Evolutionary conservation across 2,113 vertebrate species (phyloP), one percentile per base, ranked within the genome.

Genomic region (Oceanites oceanicus): DNA sequence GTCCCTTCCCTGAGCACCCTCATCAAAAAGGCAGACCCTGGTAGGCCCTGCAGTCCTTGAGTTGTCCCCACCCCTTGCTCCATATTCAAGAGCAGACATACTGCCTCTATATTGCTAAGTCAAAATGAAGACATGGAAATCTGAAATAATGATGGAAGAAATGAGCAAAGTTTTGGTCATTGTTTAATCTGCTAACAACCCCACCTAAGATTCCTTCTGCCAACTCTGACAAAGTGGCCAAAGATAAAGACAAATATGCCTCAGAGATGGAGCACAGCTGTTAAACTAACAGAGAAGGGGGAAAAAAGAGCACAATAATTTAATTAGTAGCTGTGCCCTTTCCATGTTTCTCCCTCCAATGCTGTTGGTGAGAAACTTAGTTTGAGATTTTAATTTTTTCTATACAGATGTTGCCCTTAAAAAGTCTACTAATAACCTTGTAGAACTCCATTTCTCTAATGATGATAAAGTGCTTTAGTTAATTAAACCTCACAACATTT

Each of bases 131-230:
- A 90, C 96, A 97, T 97, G 96, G 96, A 97, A 96, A 96, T 97
- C 93, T 97, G 94, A 97, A 97, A 96, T 95, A 95, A 86, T 52
- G 77, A 94, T 96, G 96, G 97, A 97, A 98, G 95, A 98, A 98
- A 97, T 98, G 94, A 98, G 95, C 93, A 95, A 97, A 98, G 94
- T 96, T 98, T 97, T 96, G 96, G 96, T 98, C 97, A 97, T 96
- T 98, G 97, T 98, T 98, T 98, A 98, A 98, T 97, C 97, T 92
- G 30, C 83, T 98, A 76, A 94, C 91, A 97, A 88, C 97, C 88
- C 97, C 98, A 98, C 98, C 98, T 98, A 98, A 96, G 93, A 94
- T 34, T 97, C 66, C 68, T 88, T 87, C 82, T 97, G 98, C 98
- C 98, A 98, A 81, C 86, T 97, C 96, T 96, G 93, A 97, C 94